Conservation (phyloP, 2,113 vertebrate genomes). For the Callipepla squamata region DNA sequence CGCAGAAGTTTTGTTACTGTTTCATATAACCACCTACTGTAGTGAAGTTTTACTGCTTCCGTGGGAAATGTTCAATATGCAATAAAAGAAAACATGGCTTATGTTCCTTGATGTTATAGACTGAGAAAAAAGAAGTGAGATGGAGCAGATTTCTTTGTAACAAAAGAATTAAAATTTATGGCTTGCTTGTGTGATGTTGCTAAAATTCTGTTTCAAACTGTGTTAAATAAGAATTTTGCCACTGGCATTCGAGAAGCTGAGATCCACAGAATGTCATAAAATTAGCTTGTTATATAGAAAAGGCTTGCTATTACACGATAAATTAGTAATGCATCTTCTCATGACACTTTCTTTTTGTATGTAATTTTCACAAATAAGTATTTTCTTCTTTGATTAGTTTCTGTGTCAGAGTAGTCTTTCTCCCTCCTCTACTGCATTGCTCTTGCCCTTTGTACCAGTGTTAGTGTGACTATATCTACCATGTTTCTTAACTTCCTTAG, state of each 20-base stretch:
- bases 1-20: not conserved
- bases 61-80: not conserved
- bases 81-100: not conserved
- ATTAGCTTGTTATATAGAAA: not conserved
- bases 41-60: not conserved
- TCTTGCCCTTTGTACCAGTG: not conserved
- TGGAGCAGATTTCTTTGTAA: not conserved
- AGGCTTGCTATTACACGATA: not conserved
- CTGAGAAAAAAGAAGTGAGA: not conserved
- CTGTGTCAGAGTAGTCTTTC: not conserved
- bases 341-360: fast-evolving
- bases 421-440: not conserved
- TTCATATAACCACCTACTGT: not conserved
- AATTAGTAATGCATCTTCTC: not conserved
- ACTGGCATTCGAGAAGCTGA: fast-evolving
- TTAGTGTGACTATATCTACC: not conserved
- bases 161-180: fast-evolving
- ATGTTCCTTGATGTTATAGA: not conserved
- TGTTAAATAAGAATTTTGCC: not conserved
- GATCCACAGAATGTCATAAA: not conserved
- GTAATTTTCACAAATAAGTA: not conserved
- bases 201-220: fast-evolving
- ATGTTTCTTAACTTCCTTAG: not conserved
- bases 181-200: not conserved
- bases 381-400: not conserved